These are phyloP conservation scores for Halcyon senegalensis DNA, from an alignment of 2,113 vertebrate genomes.

Conservation along the genomic window DNA sequence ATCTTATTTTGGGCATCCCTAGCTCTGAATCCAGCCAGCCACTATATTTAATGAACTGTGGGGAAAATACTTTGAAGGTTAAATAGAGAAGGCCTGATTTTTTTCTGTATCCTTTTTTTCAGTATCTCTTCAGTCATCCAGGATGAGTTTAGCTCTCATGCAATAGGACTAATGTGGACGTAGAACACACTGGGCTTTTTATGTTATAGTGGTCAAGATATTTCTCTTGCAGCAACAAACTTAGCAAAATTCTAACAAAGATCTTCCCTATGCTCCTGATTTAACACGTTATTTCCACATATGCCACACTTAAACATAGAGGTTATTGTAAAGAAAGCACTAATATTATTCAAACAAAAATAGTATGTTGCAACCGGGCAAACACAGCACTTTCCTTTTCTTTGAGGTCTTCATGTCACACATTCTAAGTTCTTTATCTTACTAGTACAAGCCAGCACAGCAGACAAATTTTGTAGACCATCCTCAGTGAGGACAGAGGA, in stretches of 20 bases:
- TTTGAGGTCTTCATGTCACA: background rate
- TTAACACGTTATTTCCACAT: background rate
- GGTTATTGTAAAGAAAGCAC: background rate
- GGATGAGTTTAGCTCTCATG: background rate
- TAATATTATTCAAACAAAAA: background rate
- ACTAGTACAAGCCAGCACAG: background rate
- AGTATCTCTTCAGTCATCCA: background rate
- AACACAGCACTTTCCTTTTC: background rate
- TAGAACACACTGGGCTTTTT: background rate
- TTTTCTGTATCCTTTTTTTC: background rate
- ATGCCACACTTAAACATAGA: background rate
- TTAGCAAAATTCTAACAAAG: background rate
- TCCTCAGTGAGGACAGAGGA: background rate
- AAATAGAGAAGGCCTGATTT: background rate
- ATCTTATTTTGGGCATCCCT: background rate
- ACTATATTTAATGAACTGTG: background rate
- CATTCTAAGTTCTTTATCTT: background rate
- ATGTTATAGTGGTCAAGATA: background rate
- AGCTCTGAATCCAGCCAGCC: background rate
- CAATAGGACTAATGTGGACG: background rate
- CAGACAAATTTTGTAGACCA: background rate
- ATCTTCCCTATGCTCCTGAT: accelerated
- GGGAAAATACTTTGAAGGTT: background rate
- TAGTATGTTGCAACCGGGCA: background rate
- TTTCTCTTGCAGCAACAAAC: background rate